Evolutionary conservation across 2,113 vertebrate genomes (phyloP), one percentile per base, ranked within the genome.

Genomic region (Rhea americana): DNA sequence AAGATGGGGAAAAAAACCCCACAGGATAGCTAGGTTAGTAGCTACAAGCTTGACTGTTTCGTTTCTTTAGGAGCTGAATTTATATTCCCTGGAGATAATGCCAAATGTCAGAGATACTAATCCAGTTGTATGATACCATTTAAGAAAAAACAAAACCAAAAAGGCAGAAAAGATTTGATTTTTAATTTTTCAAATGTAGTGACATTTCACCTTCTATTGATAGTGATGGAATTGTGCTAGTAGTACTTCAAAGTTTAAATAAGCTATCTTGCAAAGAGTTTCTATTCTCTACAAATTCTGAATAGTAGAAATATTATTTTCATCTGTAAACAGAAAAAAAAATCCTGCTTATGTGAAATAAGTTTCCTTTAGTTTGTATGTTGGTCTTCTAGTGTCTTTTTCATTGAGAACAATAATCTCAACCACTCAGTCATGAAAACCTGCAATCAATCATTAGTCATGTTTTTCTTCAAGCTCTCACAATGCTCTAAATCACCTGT

Each of bases 401-500:
- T 75, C 41, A 58, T 62, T 82, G 32, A 70, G 35, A 59, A 65
- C 35, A 58, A 85, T 11, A 87, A 91, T 22, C 8, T 30, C 41
- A 84, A 56, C 16, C 8, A 41, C 30, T 13, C 65, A 55, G 32
- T 39, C 25, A 68, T 3, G 37, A 62, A 68, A 83, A 66, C 3
- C 39, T 28, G 9, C 0, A 8, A 67, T 28, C 32, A 13, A 39
- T 9, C 16, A 25, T 53, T 21, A 58, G 13, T n/a, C 12, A 5
- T 35, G 30, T 28, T 85, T 55, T 45, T 70, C 26, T 53, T 37
- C 25, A 51, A 37, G 30, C 24, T 61, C 62, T 3, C n/a, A 20
- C 35, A 48, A 71, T 3, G 8, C 32, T 3, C 9, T 0, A 0
- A 35, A 45, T 39, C 37, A 76, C 70, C 73, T 5, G 7, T 53